Evolutionary conservation across 2,888 invertebrate species (phyloP).

Genomic region (Cantharis rufa): DNA sequence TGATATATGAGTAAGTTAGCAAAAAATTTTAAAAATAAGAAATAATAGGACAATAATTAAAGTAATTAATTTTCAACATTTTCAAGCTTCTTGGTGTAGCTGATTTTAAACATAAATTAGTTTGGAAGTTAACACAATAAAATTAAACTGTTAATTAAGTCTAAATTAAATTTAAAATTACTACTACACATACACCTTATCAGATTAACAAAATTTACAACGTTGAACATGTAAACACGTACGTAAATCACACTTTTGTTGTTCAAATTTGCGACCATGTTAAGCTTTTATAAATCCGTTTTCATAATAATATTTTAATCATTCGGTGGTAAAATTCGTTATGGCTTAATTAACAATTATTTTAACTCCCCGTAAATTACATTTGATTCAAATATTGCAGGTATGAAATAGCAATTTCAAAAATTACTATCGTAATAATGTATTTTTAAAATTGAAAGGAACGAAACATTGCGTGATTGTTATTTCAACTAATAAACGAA

Average conservation of each 20-base stretch:
- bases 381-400: background rate
- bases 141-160: background rate
- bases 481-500: background rate
- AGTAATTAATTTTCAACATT: no score
- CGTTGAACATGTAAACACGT: background rate
- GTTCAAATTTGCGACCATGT: background rate
- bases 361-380: background rate
- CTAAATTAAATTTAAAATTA: background rate
- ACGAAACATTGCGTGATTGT: background rate
- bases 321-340: background rate
- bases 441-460: background rate
- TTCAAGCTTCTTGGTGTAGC: no score
- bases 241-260: background rate
- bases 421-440: background rate
- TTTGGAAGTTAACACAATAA: background rate
- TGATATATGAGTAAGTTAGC: no score
- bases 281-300: background rate
- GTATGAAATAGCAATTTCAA: background rate
- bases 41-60: no score
- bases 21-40: no score
- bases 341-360: background rate
- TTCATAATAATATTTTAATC: background rate
- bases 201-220: background rate
- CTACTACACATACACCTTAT: background rate
- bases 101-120: background rate